Evolutionary conservation across 2,113 vertebrate species (phyloP).

Genomic region (Trichomycterus rosablanca): DNA sequence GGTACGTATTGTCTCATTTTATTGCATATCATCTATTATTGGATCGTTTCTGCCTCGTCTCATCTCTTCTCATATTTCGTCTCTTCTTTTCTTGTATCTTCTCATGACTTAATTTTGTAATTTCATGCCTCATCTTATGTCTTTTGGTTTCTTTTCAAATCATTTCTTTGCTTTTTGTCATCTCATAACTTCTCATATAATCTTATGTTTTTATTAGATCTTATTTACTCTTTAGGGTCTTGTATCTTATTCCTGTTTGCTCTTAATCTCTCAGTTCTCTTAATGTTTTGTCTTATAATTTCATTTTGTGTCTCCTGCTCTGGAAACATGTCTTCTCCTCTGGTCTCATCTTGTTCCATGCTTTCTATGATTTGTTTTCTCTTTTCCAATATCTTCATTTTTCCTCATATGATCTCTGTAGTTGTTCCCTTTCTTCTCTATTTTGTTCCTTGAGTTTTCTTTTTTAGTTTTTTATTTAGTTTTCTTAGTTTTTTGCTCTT

Average conservation of each 20-base stretch:
- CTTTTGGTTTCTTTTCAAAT: background rate
- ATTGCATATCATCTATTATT: too few species aligned
- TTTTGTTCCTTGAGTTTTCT: too few species aligned
- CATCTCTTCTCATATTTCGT: background rate
- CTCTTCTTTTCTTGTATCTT: background rate
- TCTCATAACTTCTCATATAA: background rate
- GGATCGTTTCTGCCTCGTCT: background rate
- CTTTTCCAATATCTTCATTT: background rate
- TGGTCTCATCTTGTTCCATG: background rate
- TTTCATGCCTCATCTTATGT: background rate
- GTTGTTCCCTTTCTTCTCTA: too few species aligned
- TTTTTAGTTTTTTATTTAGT: background rate
- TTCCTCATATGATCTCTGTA: background rate
- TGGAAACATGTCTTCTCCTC: background rate
- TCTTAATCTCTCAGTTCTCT: background rate
- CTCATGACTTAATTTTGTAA: background rate
- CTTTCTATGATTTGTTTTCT: background rate
- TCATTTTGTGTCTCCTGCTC: background rate
- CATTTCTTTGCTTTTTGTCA: background rate
- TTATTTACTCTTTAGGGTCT: background rate
- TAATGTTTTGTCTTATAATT: background rate
- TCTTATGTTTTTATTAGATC: background rate
- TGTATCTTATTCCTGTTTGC: background rate
- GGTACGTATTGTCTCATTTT: conserved; percentile 25
- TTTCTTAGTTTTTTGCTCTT: background rate